Evolutionary conservation across 2,797 vertebrate genomes (phyloP), one percentile per base, ranked within the genome.

Genomic region (Acrossocheilus wenchowensis): DNA sequence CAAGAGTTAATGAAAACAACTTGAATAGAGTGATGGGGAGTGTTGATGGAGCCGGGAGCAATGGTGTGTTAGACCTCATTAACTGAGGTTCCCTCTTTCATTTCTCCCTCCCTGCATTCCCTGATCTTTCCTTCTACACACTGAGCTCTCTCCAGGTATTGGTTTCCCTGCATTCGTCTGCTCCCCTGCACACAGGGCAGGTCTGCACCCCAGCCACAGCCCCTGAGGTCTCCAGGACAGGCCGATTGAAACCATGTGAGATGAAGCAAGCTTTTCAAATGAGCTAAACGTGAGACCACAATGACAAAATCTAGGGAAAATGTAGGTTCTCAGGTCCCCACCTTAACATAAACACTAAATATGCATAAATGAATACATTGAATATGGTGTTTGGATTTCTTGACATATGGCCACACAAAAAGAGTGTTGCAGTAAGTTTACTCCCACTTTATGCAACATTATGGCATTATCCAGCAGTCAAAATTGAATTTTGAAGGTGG

Each of bases 181-280:
- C 88, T 92, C 91, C 90, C 88, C 78, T 73, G 87, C 83, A 88
- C 85, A 89, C 41, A n/a, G 50, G 78, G 78, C 74, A 86, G 87
- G 85, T 88, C 87, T 73, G 83, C 86, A 88, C 72, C 84, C 54
- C 81, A 80, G 48, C 30, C 88, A 86, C 78, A 94, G 91, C 91
- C 93, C 92, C 91, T 75, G 79, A 90, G 71, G 80, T 93, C 92
- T 92, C 87, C 89, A 84, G 90, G 90, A 93, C 87, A 92, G 91
- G 91, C 90, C 91, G 91, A 96, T 95, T 95, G 90, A 93, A 96
- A 95, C 94, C 95, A 96, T 95, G 92, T 95, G 94, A 95, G 94
- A 92, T 94, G 93, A 94, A 94, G 93, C 92, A 95, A 95, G 90
- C 91, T 88, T 93, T 82, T 95, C 92, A 94, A 95, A 92, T 94